phyloP scores from a whole-genome alignment of 2,888 invertebrate genomes.

The Hirtodrosophila histrioides region DNA sequence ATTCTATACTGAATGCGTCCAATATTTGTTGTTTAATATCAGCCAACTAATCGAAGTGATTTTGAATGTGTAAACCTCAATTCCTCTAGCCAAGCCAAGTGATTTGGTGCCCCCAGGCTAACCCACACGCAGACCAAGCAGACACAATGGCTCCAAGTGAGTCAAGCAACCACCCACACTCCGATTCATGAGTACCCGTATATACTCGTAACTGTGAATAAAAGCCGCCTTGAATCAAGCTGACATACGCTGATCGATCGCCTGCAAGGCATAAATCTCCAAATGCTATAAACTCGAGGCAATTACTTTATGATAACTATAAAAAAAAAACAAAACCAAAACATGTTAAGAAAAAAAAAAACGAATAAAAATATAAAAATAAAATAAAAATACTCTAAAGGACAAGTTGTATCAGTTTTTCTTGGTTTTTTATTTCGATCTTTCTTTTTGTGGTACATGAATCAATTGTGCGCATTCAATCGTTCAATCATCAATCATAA shows the following conservation, averaged over 20 bases:
- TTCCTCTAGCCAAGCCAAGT: slow-evolving; percentile 16
- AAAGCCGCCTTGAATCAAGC: slow-evolving; percentile 48
- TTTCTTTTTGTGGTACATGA: slow-evolving; percentile 8
- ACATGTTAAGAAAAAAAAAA: slow-evolving; percentile 26
- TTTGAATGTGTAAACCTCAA: slow-evolving; percentile 32
- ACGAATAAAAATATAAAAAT: slow-evolving; percentile 15
- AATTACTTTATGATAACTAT: slow-evolving; percentile 69
- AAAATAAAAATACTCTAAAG: slow-evolving; percentile 45
- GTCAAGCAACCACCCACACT: slow-evolving; percentile 66
- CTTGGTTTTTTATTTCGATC: slow-evolving; percentile 3
- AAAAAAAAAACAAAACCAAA: slow-evolving; percentile 24
- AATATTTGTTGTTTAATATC: slow-evolving; percentile 2
- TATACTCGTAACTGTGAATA: slow-evolving; percentile 17
- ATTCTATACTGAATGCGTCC: too few species aligned
- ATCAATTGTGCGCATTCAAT: slow-evolving; percentile 65
- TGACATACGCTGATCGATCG: slow-evolving; percentile 78
- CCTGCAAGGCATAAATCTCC: slow-evolving; percentile 65
- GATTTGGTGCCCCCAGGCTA: slow-evolving; percentile 53
- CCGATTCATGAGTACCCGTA: slow-evolving; percentile 45
- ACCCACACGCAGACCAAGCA: slow-evolving; percentile 65
- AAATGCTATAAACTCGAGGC: slow-evolving; percentile 53
- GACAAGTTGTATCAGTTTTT: slow-evolving; percentile 64
- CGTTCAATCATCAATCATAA: slow-evolving; percentile 82
- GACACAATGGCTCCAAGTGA: slow-evolving; percentile 70
- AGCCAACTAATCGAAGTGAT: slow-evolving; percentile 29